Evolutionary conservation across 2,113 vertebrate species (phyloP), one percentile per base, ranked within the genome.

Genomic region (Anhinga rufa): DNA sequence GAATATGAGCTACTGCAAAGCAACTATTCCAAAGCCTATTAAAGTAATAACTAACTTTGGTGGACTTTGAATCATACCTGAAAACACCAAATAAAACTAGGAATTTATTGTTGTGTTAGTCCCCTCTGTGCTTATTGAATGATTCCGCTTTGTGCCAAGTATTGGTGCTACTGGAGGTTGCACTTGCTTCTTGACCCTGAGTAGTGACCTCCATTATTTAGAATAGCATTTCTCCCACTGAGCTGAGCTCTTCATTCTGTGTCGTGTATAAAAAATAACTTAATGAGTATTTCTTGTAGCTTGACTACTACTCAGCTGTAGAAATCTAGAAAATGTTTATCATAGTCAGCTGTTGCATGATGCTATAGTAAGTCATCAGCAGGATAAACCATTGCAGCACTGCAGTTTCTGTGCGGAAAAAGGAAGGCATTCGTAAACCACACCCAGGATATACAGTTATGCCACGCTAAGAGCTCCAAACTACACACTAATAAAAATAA

Each of bases 1-100:
- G 68, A 93, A 81, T 57, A 75, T 68, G 24, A 93, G 61, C 17
- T 64, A 51, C 71, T 58, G 48, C 66, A 86, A 81, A 82, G 57
- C 55, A 92, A 51, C 48, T 78, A 55, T 78, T 93, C 52, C 76
- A 84, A 68, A 86, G 48, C 48, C 72, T 86, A 60, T 83, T 90
- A 86, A 96, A 72, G 40, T 90, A 74, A 90, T 96, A 80, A 75
- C 83, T 96, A 94, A 88, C 77, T 78, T 78, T 2, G 19, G 14
- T 71, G 80, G 79, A 81, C 92, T 95, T 94, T 76, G 76, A 90
- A 68, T 93, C 52, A 52, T 84, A 71, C 12, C 57, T 15, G 6
- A 69, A 65, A 90, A 58, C 31, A 75, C 18, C 72, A 86, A 55
- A 68, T 78, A 79, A 88, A 88, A 75, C 17, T 38, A 48, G 17